phyloP scores from a whole-genome alignment of 2,888 invertebrate species.

The Smittia aterrima region DNA sequence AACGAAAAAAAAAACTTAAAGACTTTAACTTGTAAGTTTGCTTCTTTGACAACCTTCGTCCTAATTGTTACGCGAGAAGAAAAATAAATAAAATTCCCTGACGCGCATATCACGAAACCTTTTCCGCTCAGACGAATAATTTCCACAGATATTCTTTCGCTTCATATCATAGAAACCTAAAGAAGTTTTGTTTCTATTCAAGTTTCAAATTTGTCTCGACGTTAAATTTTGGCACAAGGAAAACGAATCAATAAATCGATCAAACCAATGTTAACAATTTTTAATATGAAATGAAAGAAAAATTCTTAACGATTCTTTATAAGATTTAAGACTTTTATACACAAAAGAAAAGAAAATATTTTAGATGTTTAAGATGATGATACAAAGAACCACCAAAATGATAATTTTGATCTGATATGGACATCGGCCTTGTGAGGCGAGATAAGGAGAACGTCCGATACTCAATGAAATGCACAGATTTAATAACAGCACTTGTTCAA shows the following conservation, averaged over 20 bases:
- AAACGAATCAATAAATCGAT: neutral
- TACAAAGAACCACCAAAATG: conserved; percentile 12
- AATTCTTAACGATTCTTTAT: neutral
- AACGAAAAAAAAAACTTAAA: no score
- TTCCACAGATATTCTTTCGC: neutral
- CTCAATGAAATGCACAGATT: conserved; percentile 36
- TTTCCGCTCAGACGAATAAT: neutral
- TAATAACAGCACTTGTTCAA: conserved; percentile 39
- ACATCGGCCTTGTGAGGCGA: neutral
- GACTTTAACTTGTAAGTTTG: neutral
- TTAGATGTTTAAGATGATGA: conserved; percentile 25
- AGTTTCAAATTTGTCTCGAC: conserved; percentile 27
- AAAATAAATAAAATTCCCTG: neutral
- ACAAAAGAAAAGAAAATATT: conserved; percentile 15
- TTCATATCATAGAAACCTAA: conserved; percentile 28
- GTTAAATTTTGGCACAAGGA: conserved; percentile 20
- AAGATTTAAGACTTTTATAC: conserved; percentile 39
- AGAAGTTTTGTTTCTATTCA: conserved; percentile 35
- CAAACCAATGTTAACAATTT: conserved; percentile 16
- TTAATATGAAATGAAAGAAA: neutral
- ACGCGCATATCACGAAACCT: conserved; percentile 2
- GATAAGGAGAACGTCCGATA: conserved; percentile 22
- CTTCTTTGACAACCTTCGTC: neutral
- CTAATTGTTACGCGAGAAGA: neutral
- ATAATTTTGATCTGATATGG: conserved; percentile 23